Base-by-base conservation (phyloP, 2,888 invertebrate species). In the Meteorus cinctellus region DNA sequence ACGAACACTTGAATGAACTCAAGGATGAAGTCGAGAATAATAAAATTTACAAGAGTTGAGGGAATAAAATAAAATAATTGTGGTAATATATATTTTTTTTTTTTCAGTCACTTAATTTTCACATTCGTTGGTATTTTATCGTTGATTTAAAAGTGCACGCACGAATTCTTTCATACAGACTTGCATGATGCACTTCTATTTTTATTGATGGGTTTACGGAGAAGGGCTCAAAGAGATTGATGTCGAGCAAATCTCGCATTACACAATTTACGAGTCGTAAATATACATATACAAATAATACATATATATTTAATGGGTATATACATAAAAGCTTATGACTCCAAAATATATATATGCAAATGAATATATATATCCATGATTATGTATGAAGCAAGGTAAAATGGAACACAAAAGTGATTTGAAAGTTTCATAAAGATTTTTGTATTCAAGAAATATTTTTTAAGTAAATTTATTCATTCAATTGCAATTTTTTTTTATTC, bases 151-250 rank as follows among this genome's bases (percentile, higher is more conserved):
- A 48, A n/a, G n/a, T 14, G 48, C 48, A 48, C n/a, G 41, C 41
- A 41, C 8, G 8, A 41, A 8, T 8, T 34, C 8, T 48, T 48
- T 48, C n/a, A 41, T 12, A 41, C 41, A 41, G 8, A 41, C 12
- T 48, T 48, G n/a, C n/a, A 8, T 55, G 19, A n/a, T 55, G 19
- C 55, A 55, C 24, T n/a, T 55, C 19, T 55, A 55, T 19, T 19
- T 55, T n/a, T 19, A 55, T 19, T 55, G 55, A 55, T 55, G n/a
- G 55, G 12, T 55, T 19, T 55, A 55, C 24, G 12, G 41, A 55
- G 55, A 55, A 55, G 55, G 55, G 19, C 19, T 19, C 41, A 41
- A 55, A 55, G 55, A 55, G 55, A 55, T 55, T 55, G 19, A 55
- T 55, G n/a, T n/a, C 16, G 55, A 4, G 55, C 2, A 55, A 55